Evolutionary conservation across 2,797 vertebrate genomes (phyloP), one percentile per base, ranked within the genome.

Genomic region (Phalanger gymnotis): DNA sequence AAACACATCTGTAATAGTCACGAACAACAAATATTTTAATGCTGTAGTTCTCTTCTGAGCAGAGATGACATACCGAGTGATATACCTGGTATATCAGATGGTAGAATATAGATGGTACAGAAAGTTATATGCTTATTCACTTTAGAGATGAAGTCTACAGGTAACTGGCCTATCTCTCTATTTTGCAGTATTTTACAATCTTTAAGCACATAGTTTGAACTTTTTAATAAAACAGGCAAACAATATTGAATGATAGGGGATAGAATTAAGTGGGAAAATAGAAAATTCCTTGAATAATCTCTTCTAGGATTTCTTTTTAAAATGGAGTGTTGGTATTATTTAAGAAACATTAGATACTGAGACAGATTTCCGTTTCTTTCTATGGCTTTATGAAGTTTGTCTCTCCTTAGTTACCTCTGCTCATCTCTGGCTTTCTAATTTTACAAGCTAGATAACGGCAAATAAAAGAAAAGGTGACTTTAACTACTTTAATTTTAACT

Each of bases 371-470:
- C 81, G 47, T 94, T 66, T 92, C 25, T 94, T 92, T 95, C 92
- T 91, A 90, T 0, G 9, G 89, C 54, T 94, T 94, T 94, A 47
- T 13, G 9, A 5, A 13, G 47, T 54, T 91, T 87, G 31, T 81
- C 87, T 54, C 91, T 96, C 34, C 96, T 94, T 66, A 22, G 54
- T 53, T 91, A 14, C 52, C 73, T 53, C 47, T 90, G 25, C 56
- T 87, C 7, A 27, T 91, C 91, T 57, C 93, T 51, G 58, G 91
- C 93, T 97, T 94, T 91, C 61, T 90, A 92, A 93, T 94, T 93
- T 96, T 94, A 92, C 92, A 53, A 95, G 97, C 93, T 97, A 96
- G 91, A 97, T 97, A 95, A 96, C 96, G 97, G 92, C 93, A 97
- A 97, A 91, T 92, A 94, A 94, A 27, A 52, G 2, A 54, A 91